Conservation (phyloP, 1,140 invertebrate species). For the Eupeodes corollae region DNA sequence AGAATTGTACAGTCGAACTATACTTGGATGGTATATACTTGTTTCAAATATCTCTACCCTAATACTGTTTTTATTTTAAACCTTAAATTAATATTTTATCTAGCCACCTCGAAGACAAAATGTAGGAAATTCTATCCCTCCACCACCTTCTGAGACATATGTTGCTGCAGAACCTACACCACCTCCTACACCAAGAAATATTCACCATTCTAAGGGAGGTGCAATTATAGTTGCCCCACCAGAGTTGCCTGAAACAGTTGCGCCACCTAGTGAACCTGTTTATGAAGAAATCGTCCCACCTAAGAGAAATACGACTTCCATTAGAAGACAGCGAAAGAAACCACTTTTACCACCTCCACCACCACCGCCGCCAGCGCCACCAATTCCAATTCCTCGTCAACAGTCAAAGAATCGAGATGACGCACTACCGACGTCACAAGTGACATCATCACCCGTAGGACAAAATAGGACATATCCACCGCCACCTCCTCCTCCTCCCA, state of each 20-base stretch:
- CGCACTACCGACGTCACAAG: too few relatives aligned
- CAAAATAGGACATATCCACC: too few relatives aligned
- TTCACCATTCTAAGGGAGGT: neutral
- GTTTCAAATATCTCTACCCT: neutral
- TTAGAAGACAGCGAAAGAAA: neutral
- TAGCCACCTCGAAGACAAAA: too few relatives aligned
- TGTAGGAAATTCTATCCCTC: neutral
- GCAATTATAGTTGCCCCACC: neutral
- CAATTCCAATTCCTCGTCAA: neutral
- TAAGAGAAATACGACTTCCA: neutral
- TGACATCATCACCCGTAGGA: too few relatives aligned
- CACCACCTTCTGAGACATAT: neutral
- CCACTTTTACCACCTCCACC: neutral
- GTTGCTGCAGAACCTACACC: neutral
- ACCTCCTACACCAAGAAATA: neutral
- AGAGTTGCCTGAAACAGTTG: too few relatives aligned
- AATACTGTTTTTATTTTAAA: neutral
- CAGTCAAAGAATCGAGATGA: neutral
- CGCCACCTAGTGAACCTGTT: neutral
- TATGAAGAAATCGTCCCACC: neutral
- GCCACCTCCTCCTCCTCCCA: too few relatives aligned
- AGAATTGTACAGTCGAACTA: slow-evolving; percentile 30
- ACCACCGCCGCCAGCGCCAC: neutral
- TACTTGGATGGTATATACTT: slow-evolving; percentile 23
- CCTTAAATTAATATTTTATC: neutral